Evolutionary conservation across 2,888 invertebrate species (phyloP), one percentile per base, ranked within the genome.

Genomic region (Eudemis profundana): DNA sequence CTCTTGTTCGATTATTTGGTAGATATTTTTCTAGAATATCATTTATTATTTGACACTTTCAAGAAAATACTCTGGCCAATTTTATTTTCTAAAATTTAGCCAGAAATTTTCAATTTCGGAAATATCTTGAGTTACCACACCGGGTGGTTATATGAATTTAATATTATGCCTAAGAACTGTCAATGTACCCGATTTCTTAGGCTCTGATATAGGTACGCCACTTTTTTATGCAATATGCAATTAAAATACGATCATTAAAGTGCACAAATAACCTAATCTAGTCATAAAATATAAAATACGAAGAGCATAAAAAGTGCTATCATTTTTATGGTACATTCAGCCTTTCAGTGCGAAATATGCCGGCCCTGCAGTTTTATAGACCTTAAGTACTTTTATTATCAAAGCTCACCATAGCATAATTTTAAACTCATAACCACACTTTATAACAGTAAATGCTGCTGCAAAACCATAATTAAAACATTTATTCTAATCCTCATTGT

Each of bases 401-500:
- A 21, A 44, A 19, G 1, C 4, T 4, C 29, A 15, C 17, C 47
- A 10, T 14, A 27, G 2, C n/a, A 49, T 15, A 51, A 4, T 21
- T 4, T 17, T 33, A 36, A 14, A 7, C 36, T n/a, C 12, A 23
- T 4, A 19, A 53, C 4, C 27, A 27, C 27, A 27, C 23, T 3
- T 3, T 27, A 0, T 40, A 1, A 3, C 27, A n/a, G 7, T 3
- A 19, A 56, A 12, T n/a, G 40, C 27, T 8, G 42, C 42, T 29
- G 4, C n/a, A 29, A 12, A 29, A 12, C 12, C 17, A 14, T 17
- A 42, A 56, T n/a, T 21, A 38, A 44, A 46, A 44, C 40, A 54
- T 12, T 12, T 54, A 38, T 44, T 27, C 8, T 29, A 56, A 56
- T 56, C 42, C 29, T 29, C 42, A 56, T 56, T 56, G 56, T 56